A percentile compares a stretch with the other conserved stretches of the same genome.
phyloP scores from a whole-genome alignment of 2,113 vertebrate genomes.

The Caranx ignobilis region DNA sequence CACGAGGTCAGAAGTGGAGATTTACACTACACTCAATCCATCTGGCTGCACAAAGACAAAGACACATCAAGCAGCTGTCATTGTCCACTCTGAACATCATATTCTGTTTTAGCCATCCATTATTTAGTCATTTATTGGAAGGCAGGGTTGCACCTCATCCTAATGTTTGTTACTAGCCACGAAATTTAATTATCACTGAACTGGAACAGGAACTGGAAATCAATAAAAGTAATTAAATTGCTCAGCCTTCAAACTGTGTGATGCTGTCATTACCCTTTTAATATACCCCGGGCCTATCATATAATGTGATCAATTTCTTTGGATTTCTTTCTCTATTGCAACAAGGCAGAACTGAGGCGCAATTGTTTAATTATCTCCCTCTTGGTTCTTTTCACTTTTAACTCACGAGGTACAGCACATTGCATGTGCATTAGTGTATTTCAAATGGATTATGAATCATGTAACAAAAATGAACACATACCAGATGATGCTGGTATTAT shows the following conservation, averaged over 20 bases:
- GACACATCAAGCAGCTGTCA: conserved; percentile 29
- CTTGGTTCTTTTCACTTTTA: conserved; percentile 33
- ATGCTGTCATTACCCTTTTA: conserved; percentile 65
- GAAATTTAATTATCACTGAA: conserved; percentile 66
- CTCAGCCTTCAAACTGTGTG: conserved; percentile 50
- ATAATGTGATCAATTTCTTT: conserved; percentile 69
- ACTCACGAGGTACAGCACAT: conserved; percentile 21
- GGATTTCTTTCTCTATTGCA: conserved; percentile 38
- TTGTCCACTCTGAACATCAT: conserved; percentile 19
- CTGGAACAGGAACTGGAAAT: conserved; percentile 71
- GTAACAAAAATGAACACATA: conserved; percentile 35
- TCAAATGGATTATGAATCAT: conserved; percentile 45
- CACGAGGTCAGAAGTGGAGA: neutral
- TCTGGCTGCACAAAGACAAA: conserved; percentile 11
- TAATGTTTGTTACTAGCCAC: conserved; percentile 41
- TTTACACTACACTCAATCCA: conserved; percentile 29
- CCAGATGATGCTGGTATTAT: neutral
- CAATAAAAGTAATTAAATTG: conserved; percentile 74
- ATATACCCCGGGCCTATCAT: conserved; percentile 61
- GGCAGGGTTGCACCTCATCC: conserved; percentile 1
- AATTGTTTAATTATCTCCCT: conserved; percentile 60
- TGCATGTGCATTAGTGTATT: conserved; percentile 32
- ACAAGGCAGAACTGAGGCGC: conserved; percentile 19
- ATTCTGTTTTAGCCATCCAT: conserved; percentile 23
- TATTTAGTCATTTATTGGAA: conserved; percentile 37